phyloP scores from a whole-genome alignment of 2,888 invertebrate genomes.

The Tuta absoluta region DNA sequence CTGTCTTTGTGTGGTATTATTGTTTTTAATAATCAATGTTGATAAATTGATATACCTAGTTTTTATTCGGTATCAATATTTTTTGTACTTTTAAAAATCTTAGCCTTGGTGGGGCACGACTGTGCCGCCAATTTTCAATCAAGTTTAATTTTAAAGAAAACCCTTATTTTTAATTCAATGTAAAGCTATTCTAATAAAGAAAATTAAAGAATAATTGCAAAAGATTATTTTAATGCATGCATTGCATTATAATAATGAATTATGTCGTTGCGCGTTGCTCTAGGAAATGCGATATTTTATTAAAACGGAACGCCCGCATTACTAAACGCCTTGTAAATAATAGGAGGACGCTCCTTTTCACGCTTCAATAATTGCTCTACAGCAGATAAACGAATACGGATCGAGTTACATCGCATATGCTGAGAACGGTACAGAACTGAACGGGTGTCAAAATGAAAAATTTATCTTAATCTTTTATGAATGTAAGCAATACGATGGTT shows the following conservation, averaged over 20 bases:
- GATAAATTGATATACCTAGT: not conserved
- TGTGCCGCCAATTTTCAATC: no score
- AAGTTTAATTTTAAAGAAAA: no score
- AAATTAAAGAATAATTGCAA: not conserved
- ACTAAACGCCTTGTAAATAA: slow-evolving; percentile 79
- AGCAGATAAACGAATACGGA: slow-evolving; percentile 77
- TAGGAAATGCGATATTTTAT: slow-evolving; percentile 77
- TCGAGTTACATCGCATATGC: slow-evolving; percentile 61
- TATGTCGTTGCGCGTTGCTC: slow-evolving; percentile 37
- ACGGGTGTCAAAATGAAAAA: slow-evolving; percentile 50
- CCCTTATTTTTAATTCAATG: not conserved
- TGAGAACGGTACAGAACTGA: slow-evolving; percentile 53
- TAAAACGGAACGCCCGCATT: slow-evolving; percentile 76
- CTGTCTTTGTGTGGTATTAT: slow-evolving; percentile 12
- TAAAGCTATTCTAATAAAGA: not conserved
- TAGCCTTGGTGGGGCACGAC: no score
- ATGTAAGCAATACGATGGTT: slow-evolving; percentile 33
- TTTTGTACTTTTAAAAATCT: not conserved
- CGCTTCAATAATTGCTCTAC: slow-evolving; percentile 82
- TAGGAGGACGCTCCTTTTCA: slow-evolving; percentile 81
- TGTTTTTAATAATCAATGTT: not conserved
- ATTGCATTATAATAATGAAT: slow-evolving; percentile 9
- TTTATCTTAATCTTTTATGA: slow-evolving; percentile 64
- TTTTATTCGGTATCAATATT: not conserved
- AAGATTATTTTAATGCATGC: not conserved